Percentiles rank a stretch among this genome's conserved stretches.
phyloP scores from a whole-genome alignment of 2,797 vertebrate genomes.

The Chaenodraco wilsoni region DNA sequence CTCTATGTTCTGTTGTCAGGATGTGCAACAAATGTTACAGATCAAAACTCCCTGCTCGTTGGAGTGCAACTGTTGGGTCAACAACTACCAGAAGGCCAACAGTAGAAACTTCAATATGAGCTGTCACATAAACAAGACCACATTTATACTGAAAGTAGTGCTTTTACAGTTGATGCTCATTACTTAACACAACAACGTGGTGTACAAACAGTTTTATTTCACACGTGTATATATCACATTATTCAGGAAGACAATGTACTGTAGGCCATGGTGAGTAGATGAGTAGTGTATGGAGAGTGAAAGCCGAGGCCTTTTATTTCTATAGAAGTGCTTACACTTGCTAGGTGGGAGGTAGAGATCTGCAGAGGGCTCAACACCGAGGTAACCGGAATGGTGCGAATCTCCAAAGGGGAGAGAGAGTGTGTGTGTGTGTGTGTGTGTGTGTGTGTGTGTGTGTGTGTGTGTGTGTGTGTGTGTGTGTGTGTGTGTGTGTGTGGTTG shows the following conservation, averaged over 20 bases:
- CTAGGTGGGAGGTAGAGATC: conserved; percentile 66
- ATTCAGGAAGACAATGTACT: conserved; percentile 32
- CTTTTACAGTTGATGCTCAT: conserved; percentile 1
- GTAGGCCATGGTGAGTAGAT: conserved; percentile 55
- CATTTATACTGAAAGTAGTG: conserved; percentile 4
- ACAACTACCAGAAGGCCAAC: not conserved
- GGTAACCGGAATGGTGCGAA: conserved; percentile 62
- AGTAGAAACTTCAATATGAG: not conserved
- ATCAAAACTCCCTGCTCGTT: not conserved
- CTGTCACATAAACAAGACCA: conserved; percentile 1
- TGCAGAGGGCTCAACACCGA: conserved; percentile 63
- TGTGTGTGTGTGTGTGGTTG: conserved; percentile 18
- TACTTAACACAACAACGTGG: conserved; percentile 22
- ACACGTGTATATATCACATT: conserved; percentile 50
- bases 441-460: not conserved
- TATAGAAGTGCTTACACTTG: conserved; percentile 76
- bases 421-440: conserved; percentile 19
- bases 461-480: conserved; percentile 19
- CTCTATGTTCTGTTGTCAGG: conserved; percentile 32
- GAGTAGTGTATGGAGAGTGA: conserved; percentile 58
- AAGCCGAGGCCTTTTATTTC: conserved; percentile 62
- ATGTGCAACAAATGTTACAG: conserved; percentile 8
- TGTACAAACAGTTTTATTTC: conserved; percentile 51
- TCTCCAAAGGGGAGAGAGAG: conserved; percentile 44
- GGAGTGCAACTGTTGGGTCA: not conserved